Percentiles rank a stretch among this genome's conserved stretches.
Conservation (phyloP, 2,113 vertebrate species). For the Tachysurus vachellii region DNA sequence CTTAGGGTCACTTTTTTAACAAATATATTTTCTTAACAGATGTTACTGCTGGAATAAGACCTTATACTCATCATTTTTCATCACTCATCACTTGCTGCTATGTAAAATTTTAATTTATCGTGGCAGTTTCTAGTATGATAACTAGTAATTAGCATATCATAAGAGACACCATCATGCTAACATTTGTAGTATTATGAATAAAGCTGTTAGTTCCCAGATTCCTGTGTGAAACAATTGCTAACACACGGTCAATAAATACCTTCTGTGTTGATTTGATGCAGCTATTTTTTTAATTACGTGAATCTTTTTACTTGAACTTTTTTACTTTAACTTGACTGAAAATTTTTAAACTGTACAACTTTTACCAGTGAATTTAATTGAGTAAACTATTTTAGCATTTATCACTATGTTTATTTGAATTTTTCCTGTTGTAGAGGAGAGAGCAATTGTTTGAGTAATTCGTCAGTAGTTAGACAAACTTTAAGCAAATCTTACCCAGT, state of each 20-base stretch:
- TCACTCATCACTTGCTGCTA: background rate
- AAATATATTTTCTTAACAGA: background rate
- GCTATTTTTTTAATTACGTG: background rate
- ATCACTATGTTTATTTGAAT: background rate
- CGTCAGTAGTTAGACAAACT: constrained; percentile 47
- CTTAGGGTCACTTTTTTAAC: background rate
- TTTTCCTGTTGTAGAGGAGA: background rate
- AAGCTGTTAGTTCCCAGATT: background rate
- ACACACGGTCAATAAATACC: background rate
- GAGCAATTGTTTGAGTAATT: constrained; percentile 12
- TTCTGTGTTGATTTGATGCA: background rate
- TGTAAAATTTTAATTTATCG: background rate
- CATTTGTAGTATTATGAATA: background rate
- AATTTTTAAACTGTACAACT: background rate
- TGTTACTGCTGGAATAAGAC: background rate
- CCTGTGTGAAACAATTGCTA: background rate
- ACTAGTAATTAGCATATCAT: background rate
- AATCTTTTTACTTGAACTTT: background rate
- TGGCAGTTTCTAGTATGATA: background rate
- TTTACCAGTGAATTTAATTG: background rate
- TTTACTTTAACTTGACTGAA: background rate
- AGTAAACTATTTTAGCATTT: background rate
- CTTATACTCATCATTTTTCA: background rate
- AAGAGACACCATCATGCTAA: background rate
- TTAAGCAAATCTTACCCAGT: constrained; percentile 46